A percentile compares a stretch with the other conserved stretches of the same genome.
Conservation (phyloP, 1,140 invertebrate species). For the Brachionus sp. region DNA sequence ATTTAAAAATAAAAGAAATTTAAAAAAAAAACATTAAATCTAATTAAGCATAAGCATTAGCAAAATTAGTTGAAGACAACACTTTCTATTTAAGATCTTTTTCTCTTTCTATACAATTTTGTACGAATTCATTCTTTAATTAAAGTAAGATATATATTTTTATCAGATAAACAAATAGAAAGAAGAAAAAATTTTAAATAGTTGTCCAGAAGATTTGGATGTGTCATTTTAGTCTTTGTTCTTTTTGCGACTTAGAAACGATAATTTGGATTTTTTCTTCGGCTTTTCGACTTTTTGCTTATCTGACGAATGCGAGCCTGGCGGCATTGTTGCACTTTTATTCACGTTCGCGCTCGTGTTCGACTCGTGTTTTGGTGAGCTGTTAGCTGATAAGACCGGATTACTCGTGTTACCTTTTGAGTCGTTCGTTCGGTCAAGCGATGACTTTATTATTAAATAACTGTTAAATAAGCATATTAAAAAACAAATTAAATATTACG, state of each 20-base stretch:
- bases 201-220: neutral
- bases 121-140: neutral
- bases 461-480: neutral
- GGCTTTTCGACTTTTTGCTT: slow-evolving; percentile 40
- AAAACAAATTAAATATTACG: neutral
- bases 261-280: slow-evolving; percentile 44
- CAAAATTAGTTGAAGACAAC: neutral
- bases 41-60: neutral
- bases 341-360: neutral
- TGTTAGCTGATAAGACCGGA: slow-evolving; percentile 16
- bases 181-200: slow-evolving; percentile 33
- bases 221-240: slow-evolving; percentile 33
- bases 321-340: slow-evolving; percentile 42
- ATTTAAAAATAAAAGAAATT: slow-evolving; percentile 13
- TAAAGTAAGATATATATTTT: slow-evolving; percentile 16
- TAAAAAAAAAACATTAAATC: neutral
- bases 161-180: slow-evolving; percentile 25
- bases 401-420: slow-evolving; percentile 12
- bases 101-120: slow-evolving; percentile 37
- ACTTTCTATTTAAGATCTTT: neutral
- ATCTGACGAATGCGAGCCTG: neutral
- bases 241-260: slow-evolving; percentile 43
- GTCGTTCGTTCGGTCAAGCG: slow-evolving; percentile 13
- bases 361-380: slow-evolving; percentile 1
- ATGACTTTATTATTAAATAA: neutral